Base-by-base conservation (phyloP, 2,888 invertebrate species). In the Eupeodes luniger region DNA sequence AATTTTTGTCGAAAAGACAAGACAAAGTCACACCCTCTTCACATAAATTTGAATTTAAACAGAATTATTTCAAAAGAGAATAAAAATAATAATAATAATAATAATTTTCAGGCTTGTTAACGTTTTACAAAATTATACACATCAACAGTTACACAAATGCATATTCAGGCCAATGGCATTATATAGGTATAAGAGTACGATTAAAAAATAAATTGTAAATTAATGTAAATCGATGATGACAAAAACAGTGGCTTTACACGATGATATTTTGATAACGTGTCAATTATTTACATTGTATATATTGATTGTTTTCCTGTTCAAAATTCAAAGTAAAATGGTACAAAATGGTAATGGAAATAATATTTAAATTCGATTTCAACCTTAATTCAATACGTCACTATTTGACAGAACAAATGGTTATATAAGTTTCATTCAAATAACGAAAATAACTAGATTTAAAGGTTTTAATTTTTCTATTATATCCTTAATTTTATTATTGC, bases 211-310 rank as follows among this genome's bases (percentile, higher is more conserved):
- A 53, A 69, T 69, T 69, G 53, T 11, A 69, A 69, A 69, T 69
- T 2, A 34, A 72, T 72, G 57, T 59, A 72, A 72, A 72, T 57
- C 47, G 27, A 59, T 47, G 57, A 36, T 14, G 40, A 5, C 5
- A 40, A 40, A 72, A 59, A 72, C 72, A 72, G 72, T 72, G 72
- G 72, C 72, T 47, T 72, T 47, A 72, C 59, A 72, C n/a, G 59
- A 59, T 59, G 47, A 59, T 59, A 34, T 72, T 59, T 47, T 72
- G 72, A 72, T 72, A 72, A 72, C 47, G 72, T 72, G 59, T 72
- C 59, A n/a, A 19, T 59, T 59, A 59, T 57, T 47, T 59, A 6
- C 55, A 5, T 57, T 70, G 53, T 11, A 34, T 36, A 11, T n/a
- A 4, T 5, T 40, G 5, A 0, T 40, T 40, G 40, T 40, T 40